Evolutionary conservation across 2,113 vertebrate genomes (phyloP).

Genomic region (Butastur rufipennis): DNA sequence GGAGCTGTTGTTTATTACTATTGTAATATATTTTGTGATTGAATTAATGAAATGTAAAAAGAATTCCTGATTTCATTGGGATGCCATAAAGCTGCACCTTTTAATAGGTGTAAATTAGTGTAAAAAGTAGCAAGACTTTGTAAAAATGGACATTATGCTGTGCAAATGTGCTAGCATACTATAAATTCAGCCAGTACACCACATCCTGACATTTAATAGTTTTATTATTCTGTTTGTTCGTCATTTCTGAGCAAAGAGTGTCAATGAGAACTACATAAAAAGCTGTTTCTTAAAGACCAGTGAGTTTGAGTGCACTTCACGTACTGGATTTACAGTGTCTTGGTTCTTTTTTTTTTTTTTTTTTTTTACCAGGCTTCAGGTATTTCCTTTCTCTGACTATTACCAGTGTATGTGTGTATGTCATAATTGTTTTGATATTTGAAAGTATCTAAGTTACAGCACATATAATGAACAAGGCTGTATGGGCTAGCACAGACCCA

Average conservation of each 20-base stretch:
- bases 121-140: background rate
- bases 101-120: background rate
- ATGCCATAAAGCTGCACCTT: background rate
- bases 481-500: background rate
- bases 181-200: background rate
- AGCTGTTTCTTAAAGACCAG: background rate
- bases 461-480: background rate
- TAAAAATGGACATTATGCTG: background rate
- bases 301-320: background rate
- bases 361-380: background rate
- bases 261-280: background rate
- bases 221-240: conserved; percentile 10
- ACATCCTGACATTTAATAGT: background rate
- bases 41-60: background rate
- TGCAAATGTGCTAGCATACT: background rate
- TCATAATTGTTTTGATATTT: background rate
- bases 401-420: background rate
- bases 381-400: background rate
- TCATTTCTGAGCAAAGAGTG: background rate
- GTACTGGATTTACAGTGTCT: background rate
- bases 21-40: background rate
- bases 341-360: background rate
- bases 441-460: background rate
- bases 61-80: background rate
- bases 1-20: background rate